These are phyloP conservation scores for Trididemnum nubilum DNA, from an alignment of 23 tunicate species.

Conservation along the genomic window DNA sequence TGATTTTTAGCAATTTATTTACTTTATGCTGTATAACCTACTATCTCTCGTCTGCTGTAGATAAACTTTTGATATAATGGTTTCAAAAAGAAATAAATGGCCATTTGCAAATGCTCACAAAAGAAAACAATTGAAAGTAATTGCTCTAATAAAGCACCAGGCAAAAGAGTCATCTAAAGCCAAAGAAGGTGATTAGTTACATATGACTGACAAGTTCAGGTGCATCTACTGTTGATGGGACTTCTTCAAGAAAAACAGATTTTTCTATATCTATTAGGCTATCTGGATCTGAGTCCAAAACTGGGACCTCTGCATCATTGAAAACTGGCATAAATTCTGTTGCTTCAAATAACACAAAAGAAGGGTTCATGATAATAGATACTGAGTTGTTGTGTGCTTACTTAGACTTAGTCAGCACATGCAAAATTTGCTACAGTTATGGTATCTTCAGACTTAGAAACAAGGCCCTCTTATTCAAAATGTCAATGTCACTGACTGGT, in stretches of 20 bases:
- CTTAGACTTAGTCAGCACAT: background rate
- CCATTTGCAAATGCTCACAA: background rate
- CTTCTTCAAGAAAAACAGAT: background rate
- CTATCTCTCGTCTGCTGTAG: background rate
- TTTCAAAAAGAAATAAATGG: background rate
- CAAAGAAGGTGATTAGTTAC: background rate
- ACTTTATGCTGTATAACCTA: background rate
- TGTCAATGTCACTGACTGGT: background rate
- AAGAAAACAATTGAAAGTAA: background rate
- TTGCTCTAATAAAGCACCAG: background rate
- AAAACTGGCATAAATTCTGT: background rate
- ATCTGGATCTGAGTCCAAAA: background rate
- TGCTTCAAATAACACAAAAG: background rate
- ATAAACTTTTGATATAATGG: background rate
- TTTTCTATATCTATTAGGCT: no score
- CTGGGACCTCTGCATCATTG: background rate
- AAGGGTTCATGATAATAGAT: background rate
- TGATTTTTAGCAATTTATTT: no score
- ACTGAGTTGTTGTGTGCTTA: constrained; percentile 1
- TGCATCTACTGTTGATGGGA: background rate
- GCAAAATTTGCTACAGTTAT: background rate
- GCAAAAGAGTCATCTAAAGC: background rate
- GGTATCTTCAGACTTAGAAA: no score
- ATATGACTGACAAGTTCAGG: background rate
- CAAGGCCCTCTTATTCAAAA: background rate